A percentile compares a stretch with the other conserved stretches of the same genome.
These are phyloP conservation scores for Chelon auratus DNA, from an alignment of 2,797 vertebrate genomes.

Conservation along the genomic window DNA sequence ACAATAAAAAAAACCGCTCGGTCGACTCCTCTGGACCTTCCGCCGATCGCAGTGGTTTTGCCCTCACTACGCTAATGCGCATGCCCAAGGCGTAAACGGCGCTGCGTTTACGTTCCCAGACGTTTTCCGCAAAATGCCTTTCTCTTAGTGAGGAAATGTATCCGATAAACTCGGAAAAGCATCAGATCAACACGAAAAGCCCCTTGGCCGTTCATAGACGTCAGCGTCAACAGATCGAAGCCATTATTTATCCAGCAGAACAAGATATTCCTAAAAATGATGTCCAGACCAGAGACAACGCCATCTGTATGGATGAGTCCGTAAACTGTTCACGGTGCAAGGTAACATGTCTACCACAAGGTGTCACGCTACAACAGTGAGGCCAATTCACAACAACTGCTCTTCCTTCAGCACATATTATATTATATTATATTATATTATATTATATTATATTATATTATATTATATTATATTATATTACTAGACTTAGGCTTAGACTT, in stretches of 20 bases:
- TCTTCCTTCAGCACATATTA: too few relatives aligned
- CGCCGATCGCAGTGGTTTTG: neutral
- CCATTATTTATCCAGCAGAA: too few relatives aligned
- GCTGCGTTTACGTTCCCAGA: constrained; percentile 24
- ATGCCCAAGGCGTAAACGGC: neutral
- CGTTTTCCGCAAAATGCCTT: too few relatives aligned
- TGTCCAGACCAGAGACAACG: neutral
- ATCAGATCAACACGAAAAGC: too few relatives aligned
- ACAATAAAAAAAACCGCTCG: neutral
- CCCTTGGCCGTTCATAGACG: too few relatives aligned
- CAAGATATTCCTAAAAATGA: neutral
- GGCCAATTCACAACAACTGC: neutral
- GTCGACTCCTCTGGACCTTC: neutral
- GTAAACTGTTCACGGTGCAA: constrained; percentile 10
- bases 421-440: too few relatives aligned
- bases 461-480: too few relatives aligned
- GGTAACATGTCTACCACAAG: constrained; percentile 54
- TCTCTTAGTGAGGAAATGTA: too few relatives aligned
- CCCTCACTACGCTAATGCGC: constrained; percentile 31
- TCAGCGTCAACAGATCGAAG: too few relatives aligned
- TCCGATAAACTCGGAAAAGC: too few relatives aligned
- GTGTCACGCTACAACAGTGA: constrained; percentile 50
- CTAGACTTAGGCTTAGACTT: too few relatives aligned
- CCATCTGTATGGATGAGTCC: neutral
- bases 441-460: too few relatives aligned